Conservation (phyloP, 2,888 invertebrate genomes). For the Drosophila atripex region DNA sequence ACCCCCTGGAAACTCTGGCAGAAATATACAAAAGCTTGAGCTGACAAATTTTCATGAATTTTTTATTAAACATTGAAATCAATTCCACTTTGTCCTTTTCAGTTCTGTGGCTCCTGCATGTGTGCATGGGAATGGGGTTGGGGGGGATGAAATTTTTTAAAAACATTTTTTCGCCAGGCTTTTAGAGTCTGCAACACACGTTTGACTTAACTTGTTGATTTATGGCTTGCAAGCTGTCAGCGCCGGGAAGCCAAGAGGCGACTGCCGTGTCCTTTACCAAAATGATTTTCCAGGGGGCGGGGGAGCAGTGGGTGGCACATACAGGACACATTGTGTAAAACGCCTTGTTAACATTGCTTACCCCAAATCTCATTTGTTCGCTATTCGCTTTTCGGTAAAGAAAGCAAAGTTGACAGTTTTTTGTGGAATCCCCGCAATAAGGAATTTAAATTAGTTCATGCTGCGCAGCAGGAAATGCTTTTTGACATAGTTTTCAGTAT, state of each 20-base stretch:
- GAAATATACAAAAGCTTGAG: slow-evolving; percentile 50
- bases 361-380: slow-evolving; percentile 53
- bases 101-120: slow-evolving; percentile 22
- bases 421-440: slow-evolving; percentile 18
- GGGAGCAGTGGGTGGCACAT: slow-evolving; percentile 10
- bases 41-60: slow-evolving; percentile 81
- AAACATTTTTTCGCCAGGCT: slow-evolving; percentile 49
- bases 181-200: slow-evolving; percentile 66
- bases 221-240: slow-evolving; percentile 76
- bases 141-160: slow-evolving; percentile 30
- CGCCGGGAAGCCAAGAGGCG: slow-evolving; percentile 52
- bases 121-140: slow-evolving; percentile 17
- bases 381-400: slow-evolving; percentile 10
- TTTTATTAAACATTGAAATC: slow-evolving; percentile 80
- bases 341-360: slow-evolving; percentile 75
- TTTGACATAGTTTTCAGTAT: slow-evolving; percentile 67
- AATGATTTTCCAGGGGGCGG: slow-evolving; percentile 9
- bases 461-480: slow-evolving; percentile 67
- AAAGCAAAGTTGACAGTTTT: slow-evolving; percentile 42
- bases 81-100: slow-evolving; percentile 65
- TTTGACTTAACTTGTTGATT: slow-evolving; percentile 81
- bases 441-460: slow-evolving; percentile 75
- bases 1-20: slow-evolving; percentile 8
- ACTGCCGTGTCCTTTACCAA: slow-evolving; percentile 60
- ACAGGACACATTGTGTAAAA: slow-evolving; percentile 66